Conservation (phyloP, 2,113 vertebrate species). For the Oryzias curvinotus region DNA sequence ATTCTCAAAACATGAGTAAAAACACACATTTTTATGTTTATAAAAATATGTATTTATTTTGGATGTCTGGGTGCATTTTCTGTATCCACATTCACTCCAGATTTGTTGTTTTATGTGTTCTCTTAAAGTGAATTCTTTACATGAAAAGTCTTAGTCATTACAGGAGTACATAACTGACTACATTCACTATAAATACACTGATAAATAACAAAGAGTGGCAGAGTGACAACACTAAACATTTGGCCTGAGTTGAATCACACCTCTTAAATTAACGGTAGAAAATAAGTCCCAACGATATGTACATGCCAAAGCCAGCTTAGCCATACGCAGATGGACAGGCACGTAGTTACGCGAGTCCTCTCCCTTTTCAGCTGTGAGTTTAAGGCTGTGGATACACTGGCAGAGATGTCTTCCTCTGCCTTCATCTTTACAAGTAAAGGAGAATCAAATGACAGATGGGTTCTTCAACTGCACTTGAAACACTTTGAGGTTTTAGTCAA, state of each 20-base stretch:
- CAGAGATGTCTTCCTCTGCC: conserved; percentile 22
- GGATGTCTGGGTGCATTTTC: conserved; percentile 33
- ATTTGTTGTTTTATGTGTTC: not conserved
- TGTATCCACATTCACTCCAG: conserved; percentile 24
- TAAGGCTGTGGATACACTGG: conserved; percentile 8
- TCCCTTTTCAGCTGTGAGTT: conserved; percentile 22
- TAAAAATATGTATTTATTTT: conserved; percentile 49
- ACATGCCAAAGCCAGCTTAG: conserved; percentile 66
- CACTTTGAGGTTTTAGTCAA: conserved; percentile 77
- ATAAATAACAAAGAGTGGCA: conserved; percentile 73
- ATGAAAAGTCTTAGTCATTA: conserved; percentile 30
- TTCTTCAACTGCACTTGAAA: not conserved
- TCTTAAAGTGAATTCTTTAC: conserved; percentile 29
- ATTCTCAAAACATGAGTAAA: conserved; percentile 1
- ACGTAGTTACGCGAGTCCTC: conserved; percentile 34
- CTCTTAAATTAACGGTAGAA: conserved; percentile 76
- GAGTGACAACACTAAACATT: conserved; percentile 57
- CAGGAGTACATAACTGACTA: conserved; percentile 54
- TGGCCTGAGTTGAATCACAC: conserved; percentile 67
- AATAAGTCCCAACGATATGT: conserved; percentile 70
- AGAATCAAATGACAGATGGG: conserved; percentile 9
- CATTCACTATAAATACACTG: conserved; percentile 75
- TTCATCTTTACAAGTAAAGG: conserved; percentile 16
- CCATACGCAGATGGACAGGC: conserved; percentile 42
- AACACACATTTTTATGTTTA: conserved; percentile 35